Percentiles rank a stretch among this genome's conserved stretches.
These are phyloP conservation scores for Cervus canadensis DNA, from an alignment of 2,113 vertebrate species.

Conservation along the genomic window DNA sequence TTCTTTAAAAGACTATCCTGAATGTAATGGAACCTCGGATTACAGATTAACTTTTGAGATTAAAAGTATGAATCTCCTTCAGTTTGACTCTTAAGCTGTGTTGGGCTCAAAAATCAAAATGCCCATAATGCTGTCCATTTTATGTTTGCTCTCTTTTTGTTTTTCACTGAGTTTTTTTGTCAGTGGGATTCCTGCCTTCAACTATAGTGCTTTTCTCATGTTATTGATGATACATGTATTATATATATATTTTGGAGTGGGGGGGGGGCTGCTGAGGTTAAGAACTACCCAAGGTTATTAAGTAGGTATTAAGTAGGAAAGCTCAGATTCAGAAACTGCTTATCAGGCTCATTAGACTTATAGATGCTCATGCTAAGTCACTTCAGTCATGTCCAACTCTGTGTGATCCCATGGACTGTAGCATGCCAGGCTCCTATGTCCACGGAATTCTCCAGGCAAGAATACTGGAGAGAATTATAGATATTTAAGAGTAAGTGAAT, in stretches of 20 bases:
- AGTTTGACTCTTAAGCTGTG: background rate
- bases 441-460: background rate
- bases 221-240: background rate
- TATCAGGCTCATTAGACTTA: background rate
- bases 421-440: background rate
- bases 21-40: background rate
- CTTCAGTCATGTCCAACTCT: background rate
- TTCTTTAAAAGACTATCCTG: background rate
- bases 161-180: background rate
- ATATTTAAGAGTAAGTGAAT: background rate
- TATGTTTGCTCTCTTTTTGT: background rate
- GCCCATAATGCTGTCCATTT: background rate
- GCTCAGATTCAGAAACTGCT: background rate
- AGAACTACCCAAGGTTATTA: background rate
- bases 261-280: background rate
- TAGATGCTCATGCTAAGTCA: background rate
- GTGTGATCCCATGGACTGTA: rapidly evolving
- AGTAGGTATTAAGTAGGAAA: background rate
- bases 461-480: background rate
- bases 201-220: background rate
- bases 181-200: background rate
- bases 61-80: background rate
- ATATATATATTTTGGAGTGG: background rate
- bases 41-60: background rate
- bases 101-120: background rate